Evolutionary conservation across 1,140 invertebrate genomes (phyloP), one percentile per base, ranked within the genome.

Genomic region (Drosophila serrata): DNA sequence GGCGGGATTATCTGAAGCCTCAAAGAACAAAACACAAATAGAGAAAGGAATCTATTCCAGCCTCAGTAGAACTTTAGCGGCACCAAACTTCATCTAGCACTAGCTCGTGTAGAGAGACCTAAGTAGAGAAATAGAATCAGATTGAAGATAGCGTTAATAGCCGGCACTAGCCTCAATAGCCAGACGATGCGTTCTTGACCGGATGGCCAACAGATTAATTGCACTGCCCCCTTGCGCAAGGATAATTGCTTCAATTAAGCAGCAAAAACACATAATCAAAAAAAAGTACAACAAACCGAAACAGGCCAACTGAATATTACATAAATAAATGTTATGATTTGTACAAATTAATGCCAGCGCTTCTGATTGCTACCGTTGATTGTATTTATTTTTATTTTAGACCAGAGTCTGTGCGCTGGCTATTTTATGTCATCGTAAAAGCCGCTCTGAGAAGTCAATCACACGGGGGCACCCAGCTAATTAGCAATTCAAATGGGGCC

Each of bases 161-260:
- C 63, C 67, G 35, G 57, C 70, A 74, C 69, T 62, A 74, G 46
- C 57, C 63, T 75, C 62, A 80, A 53, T 70, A 75, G 67, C 61
- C 55, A 59, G 42, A 65, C 55, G 37, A 73, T 62, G 80, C 75
- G 80, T 69, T 62, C 75, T 62, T 79, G 81, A 85, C 67, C 82
- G 64, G 53, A 64, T 43, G 68, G 43, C 67, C 35, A 51, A 51
- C 60, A 64, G 57, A 79, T 73, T 64, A 63, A 59, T 59, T 64
- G 75, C 53, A 64, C 56, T 69, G 84, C 84, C 82, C 79, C 73
- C 48, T 42, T 68, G 82, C 58, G 55, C 84, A 78, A 88, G 85
- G 85, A 88, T 84, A 88, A 88, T 90, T 90, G 81, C 85, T 90
- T 85, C 35, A 65, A 90, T 85, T 81, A 85, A 90, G 85, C 85